Evolutionary conservation across 2,888 invertebrate genomes (phyloP).

Genomic region (Neoitamus cyanurus): DNA sequence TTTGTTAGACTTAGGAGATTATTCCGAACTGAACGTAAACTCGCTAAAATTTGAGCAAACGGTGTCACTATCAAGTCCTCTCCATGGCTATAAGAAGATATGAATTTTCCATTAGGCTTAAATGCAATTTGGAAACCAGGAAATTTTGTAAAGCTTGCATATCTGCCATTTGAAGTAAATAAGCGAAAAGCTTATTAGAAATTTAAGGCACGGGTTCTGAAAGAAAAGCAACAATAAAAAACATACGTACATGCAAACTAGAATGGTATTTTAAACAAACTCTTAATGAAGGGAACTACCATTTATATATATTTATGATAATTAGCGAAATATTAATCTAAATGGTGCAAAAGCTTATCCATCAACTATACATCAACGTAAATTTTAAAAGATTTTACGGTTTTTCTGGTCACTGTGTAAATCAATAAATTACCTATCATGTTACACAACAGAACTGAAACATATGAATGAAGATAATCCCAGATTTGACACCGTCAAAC

Average conservation of each 20-base stretch:
- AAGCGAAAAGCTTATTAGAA: slow-evolving; percentile 24
- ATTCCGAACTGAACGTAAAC: slow-evolving; percentile 96
- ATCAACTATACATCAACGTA: too few relatives aligned
- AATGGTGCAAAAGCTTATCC: too few relatives aligned
- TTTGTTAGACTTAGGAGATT: slow-evolving; percentile 98
- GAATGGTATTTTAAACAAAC: background rate
- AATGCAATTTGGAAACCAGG: slow-evolving; percentile 22
- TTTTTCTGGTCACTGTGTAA: too few relatives aligned
- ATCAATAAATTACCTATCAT: too few relatives aligned
- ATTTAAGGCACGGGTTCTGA: slow-evolving; percentile 15
- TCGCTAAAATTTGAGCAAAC: slow-evolving; percentile 99
- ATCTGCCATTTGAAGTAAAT: slow-evolving; percentile 25
- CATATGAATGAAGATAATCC: too few relatives aligned
- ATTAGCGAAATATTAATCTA: background rate
- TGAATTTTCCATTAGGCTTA: slow-evolving; percentile 29
- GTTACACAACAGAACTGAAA: too few relatives aligned
- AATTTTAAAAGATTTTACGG: too few relatives aligned
- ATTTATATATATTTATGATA: background rate
- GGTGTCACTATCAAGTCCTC: slow-evolving; percentile 99
- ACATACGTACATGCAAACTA: slow-evolving; percentile 1
- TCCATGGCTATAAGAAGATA: slow-evolving; percentile 75
- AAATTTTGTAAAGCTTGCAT: slow-evolving; percentile 21
- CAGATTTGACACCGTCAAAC: too few relatives aligned
- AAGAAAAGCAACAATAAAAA: slow-evolving; percentile 27
- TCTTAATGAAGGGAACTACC: background rate